Percentiles rank a stretch among this genome's conserved stretches.
phyloP scores from a whole-genome alignment of 2,888 invertebrate genomes.

The Lottia scabra region DNA sequence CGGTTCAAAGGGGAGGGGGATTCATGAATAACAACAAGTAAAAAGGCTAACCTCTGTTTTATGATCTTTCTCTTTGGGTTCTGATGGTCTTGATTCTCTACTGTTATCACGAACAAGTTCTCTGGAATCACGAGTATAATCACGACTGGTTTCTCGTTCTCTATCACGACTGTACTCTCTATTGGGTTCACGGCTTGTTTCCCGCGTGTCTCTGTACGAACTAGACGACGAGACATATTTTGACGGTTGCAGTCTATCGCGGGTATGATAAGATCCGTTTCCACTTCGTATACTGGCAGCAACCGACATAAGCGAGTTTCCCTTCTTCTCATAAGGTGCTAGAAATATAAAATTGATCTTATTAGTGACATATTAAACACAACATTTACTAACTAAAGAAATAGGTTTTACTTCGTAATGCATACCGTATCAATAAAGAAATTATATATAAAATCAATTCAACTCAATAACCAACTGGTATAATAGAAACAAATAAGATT shows the following conservation, averaged over 20 bases:
- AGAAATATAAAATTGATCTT: background rate
- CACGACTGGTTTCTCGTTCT: background rate
- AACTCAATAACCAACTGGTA: no score
- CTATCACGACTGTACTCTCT: background rate
- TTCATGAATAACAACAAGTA: no score
- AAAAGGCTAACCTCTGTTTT: slow-evolving; percentile 40
- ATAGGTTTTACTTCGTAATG: no score
- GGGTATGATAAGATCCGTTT: background rate
- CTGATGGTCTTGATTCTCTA: background rate
- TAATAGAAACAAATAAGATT: no score
- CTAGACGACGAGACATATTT: background rate
- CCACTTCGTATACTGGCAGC: background rate
- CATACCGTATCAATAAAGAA: no score
- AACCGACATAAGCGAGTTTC: slow-evolving; percentile 1
- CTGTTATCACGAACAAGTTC: background rate
- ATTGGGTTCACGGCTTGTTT: background rate
- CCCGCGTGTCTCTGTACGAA: background rate
- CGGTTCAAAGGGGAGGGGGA: no score
- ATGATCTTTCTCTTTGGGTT: slow-evolving; percentile 38
- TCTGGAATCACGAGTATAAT: background rate
- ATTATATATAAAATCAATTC: no score
- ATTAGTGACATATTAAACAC: no score
- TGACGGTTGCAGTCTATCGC: background rate
- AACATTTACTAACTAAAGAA: no score
- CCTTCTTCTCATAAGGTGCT: background rate